Percentiles rank a stretch among this genome's conserved stretches.
These are phyloP conservation scores for Stomatorhinus ivindoensis DNA, from an alignment of 2,113 vertebrate genomes.

Conservation along the genomic window DNA sequence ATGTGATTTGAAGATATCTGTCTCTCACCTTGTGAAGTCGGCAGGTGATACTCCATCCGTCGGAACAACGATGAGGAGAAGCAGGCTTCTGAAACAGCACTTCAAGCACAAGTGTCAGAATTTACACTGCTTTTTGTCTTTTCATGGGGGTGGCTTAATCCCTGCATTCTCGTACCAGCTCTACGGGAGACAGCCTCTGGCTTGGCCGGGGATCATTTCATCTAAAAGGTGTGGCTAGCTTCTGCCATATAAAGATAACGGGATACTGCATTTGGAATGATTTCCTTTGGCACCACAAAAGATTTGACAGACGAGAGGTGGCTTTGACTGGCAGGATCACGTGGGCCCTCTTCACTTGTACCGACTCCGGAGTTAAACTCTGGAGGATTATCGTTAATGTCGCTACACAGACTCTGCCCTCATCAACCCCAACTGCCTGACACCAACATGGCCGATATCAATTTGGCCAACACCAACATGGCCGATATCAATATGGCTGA, in stretches of 20 bases:
- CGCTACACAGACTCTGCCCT: not conserved
- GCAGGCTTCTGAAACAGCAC: slow-evolving; percentile 95
- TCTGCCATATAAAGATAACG: slow-evolving; percentile 62
- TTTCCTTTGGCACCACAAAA: slow-evolving; percentile 26
- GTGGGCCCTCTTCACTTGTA: not conserved
- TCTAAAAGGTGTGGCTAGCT: slow-evolving; percentile 81
- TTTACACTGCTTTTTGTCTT: slow-evolving; percentile 90
- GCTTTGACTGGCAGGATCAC: not conserved
- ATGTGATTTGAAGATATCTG: slow-evolving; percentile 99
- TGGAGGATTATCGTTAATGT: not conserved
- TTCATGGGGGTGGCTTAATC: slow-evolving; percentile 91
- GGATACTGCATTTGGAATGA: slow-evolving; percentile 28
- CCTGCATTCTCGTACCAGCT: slow-evolving; percentile 94
- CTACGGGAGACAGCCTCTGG: slow-evolving; percentile 75
- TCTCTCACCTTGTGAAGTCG: slow-evolving; percentile 90
- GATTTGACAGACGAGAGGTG: slow-evolving; percentile 23
- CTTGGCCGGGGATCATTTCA: slow-evolving; percentile 80
- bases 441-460: not conserved
- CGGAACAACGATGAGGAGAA: slow-evolving; percentile 97
- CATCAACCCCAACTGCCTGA: not conserved
- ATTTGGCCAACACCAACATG: not conserved
- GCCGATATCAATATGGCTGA: not conserved
- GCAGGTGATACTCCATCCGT: slow-evolving; percentile 92
- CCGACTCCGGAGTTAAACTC: slow-evolving; percentile 15
- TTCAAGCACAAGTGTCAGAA: slow-evolving; percentile 97